Evolutionary conservation across 30 jellyfish, hydroid and myxozoan genomes (phyloP), one percentile per base, ranked within the genome.

Genomic region (Aurelia sp.): DNA sequence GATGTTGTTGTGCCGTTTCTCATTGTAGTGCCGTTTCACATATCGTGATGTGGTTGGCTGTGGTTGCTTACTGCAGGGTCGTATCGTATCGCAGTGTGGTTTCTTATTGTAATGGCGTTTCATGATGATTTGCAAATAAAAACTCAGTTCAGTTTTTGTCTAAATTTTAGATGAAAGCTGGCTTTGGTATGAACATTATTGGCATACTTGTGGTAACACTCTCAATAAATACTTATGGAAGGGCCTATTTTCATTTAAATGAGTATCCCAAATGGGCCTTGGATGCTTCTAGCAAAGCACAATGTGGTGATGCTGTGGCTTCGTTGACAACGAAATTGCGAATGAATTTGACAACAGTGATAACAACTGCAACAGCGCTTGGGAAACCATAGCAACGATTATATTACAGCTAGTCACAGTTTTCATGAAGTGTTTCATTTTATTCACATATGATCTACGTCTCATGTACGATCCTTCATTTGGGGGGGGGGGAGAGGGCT

Each of bases 181-280:
- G 98, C 58, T 84, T 93, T 57, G 98, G 98, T 21, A 88, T 93
- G 98, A 93, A 93, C 74, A 68, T 93, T 10, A 82, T 93, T 44
- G 98, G 98, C 13, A 88, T 93, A 61, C 15, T 79, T 15, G 84
- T 93, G 61, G 97, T 93, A 17, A 93, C 97, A 37, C 44, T 93
- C 8, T 84, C 97, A 33, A 93, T 93, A n/a, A 93, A 93, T 76
- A 93, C 97, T 1, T 87, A 91, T 95, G 98, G 98, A 17, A 62
- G 20, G 27, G 82, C 91, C 12, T 93, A 88, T 89, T 93, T 89
- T 68, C 94, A 78, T 57, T 63, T 93, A 31, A 73, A 83, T 16
- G 62, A 62, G 13, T 93, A 58, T 51, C 98, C 98, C 15, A 80
- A 70, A 16, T 93, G 98, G 98, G 98, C 98, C 17, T 74, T 78